phyloP scores from a whole-genome alignment of 2,888 invertebrate genomes.

The Archaeoteleia sp. region DNA sequence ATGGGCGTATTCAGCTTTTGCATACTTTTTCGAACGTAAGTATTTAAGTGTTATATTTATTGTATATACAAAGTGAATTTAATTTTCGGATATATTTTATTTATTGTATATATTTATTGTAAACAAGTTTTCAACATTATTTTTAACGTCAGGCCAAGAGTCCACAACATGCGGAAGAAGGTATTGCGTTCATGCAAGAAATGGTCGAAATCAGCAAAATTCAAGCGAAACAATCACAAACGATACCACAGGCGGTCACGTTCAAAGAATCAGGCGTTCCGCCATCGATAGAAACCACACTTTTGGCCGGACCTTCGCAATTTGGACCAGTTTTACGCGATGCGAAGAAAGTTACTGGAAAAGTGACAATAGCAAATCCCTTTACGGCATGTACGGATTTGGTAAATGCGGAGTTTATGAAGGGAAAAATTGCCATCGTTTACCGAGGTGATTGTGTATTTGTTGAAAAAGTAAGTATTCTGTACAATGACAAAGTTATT shows the following conservation, averaged over 20 bases:
- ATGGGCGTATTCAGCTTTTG: slow-evolving; percentile 93
- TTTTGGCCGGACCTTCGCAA: slow-evolving; percentile 92
- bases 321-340: slow-evolving; percentile 87
- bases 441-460: slow-evolving; percentile 96
- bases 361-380: slow-evolving; percentile 82
- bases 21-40: slow-evolving; percentile 92
- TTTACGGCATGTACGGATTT: slow-evolving; percentile 81
- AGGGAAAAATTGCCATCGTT: slow-evolving; percentile 88
- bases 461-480: slow-evolving; percentile 84
- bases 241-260: slow-evolving; percentile 77
- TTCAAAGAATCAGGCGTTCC: slow-evolving; percentile 74
- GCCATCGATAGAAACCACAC: slow-evolving; percentile 69
- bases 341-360: slow-evolving; percentile 80
- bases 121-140: slow-evolving; percentile 2
- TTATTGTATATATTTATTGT: no score
- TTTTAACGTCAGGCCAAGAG: slow-evolving; percentile 83
- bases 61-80: no score
- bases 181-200: slow-evolving; percentile 96
- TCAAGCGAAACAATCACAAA: slow-evolving; percentile 79
- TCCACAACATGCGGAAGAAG: slow-evolving; percentile 91
- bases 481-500: no score
- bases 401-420: slow-evolving; percentile 78
- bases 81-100: no score
- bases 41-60: slow-evolving; percentile 55
- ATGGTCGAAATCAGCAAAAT: slow-evolving; percentile 93